Base-by-base conservation (phyloP, 2,113 vertebrate genomes). In the Labeo rohita region DNA sequence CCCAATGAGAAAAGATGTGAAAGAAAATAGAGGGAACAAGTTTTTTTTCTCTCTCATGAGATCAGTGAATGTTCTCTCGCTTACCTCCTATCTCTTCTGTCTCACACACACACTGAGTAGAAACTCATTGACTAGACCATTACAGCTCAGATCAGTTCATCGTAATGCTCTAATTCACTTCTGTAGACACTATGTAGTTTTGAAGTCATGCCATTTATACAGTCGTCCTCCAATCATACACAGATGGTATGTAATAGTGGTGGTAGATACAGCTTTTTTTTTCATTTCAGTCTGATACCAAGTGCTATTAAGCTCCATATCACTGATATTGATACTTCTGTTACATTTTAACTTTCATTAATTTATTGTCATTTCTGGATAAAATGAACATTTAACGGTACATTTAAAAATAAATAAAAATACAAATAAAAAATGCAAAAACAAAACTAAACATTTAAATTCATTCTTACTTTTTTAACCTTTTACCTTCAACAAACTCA, bases 11-110 rank as follows among this genome's bases (percentile, higher is more conserved):
- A 81, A 43, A 47, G 15, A 81, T 66, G 9, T 65, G 39, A 80
- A 47, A 80, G 59, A 78, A 39, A 56, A 49, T 54, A 28, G 1
- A 43, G 34, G 36, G 18, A 79, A 50, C 36, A 21, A 72, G 39
- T 23, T 79, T 80, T 23, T 61, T 23, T 80, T 61, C 6, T 61
- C 52, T 59, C 16, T 79, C 18, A 59, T 59, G 76, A 79, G 9
- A 79, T 59, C 52, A 45, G n/a, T 45, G 54, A 61, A 43, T 45
- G 34, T 7, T 45, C 56, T 47, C 39, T 63, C 43, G 12, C 21
- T 63, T 16, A n/a, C 18, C 8, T 45, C 16, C 68, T 45, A 39
- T 72, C 39, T 72, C 8, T 45, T 21, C 8, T 2, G 3, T 61
- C 18, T 59, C 28, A 10, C 15, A 77, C 23, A 39, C 34, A 61